Evolutionary conservation across 2,888 invertebrate genomes (phyloP).

Genomic region (Habrosyne pyritoides): DNA sequence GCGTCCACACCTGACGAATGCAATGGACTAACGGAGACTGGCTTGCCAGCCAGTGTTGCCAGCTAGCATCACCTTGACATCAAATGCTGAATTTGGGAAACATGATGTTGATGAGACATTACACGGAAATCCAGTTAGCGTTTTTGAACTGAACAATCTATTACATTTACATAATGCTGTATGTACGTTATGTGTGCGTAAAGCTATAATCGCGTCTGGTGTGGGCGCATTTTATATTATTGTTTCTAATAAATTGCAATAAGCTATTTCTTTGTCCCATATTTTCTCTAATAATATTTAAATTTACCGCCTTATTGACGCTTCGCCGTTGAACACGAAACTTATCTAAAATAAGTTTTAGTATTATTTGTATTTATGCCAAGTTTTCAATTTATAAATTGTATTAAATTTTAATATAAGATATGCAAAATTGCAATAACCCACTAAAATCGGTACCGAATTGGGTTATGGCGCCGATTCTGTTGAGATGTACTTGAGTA

Average conservation of each 20-base stretch:
- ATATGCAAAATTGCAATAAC: too few relatives aligned
- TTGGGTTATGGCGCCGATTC: too few relatives aligned
- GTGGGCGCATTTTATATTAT: constrained; percentile 1
- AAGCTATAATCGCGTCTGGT: background rate
- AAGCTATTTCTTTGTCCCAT: background rate
- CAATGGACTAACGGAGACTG: background rate
- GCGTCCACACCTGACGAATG: constrained; percentile 3
- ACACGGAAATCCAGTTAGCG: background rate
- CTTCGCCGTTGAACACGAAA: background rate
- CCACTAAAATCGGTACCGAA: too few relatives aligned
- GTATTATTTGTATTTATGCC: too few relatives aligned
- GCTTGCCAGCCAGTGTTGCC: background rate
- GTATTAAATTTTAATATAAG: too few relatives aligned
- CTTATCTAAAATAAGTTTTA: too few relatives aligned
- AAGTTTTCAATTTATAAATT: too few relatives aligned
- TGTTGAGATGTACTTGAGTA: too few relatives aligned
- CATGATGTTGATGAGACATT: background rate
- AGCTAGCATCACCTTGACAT: background rate
- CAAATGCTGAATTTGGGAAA: background rate
- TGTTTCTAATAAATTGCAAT: background rate
- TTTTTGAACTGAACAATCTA: background rate
- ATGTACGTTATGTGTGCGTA: background rate
- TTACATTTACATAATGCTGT: background rate
- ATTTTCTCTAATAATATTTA: background rate
- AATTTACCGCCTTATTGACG: background rate